Evolutionary conservation across 1,140 invertebrate species (phyloP).

Genomic region (Psilanteris sp.): DNA sequence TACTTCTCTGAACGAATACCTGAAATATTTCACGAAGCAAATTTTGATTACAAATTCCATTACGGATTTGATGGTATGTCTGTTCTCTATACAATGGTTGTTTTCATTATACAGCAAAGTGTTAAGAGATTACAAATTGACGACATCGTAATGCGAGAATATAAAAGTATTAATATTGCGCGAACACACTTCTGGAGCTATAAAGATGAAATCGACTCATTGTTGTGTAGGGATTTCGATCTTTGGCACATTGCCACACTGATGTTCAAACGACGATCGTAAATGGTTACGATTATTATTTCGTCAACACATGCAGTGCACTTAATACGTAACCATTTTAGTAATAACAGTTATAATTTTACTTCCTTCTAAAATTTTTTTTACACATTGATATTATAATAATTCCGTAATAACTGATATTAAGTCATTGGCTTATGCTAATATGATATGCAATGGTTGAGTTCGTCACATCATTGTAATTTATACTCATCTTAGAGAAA

Average conservation of each 20-base stretch:
- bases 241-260: conserved; percentile 27
- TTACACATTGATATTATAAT: too few species aligned
- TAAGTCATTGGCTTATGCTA: conserved; percentile 22
- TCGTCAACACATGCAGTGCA: neutral
- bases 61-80: too few species aligned
- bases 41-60: too few species aligned
- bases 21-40: too few species aligned
- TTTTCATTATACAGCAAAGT: conserved; percentile 11
- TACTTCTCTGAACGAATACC: too few species aligned
- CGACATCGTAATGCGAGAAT: conserved; percentile 17
- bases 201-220: conserved; percentile 17
- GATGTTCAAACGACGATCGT: conserved; percentile 14
- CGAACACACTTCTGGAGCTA: conserved; percentile 9
- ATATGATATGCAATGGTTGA: conserved; percentile 19
- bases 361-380: too few species aligned
- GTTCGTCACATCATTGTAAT: too few species aligned
- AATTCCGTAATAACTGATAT: conserved; percentile 9
- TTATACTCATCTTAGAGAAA: too few species aligned
- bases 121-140: conserved; percentile 14
- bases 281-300: conserved; percentile 25
- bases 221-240: conserved; percentile 16
- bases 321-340: conserved; percentile 5
- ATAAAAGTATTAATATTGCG: conserved; percentile 23
- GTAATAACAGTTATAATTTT: too few species aligned
- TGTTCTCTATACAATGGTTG: conserved; percentile 23